Evolutionary conservation across 2,888 invertebrate genomes (phyloP), one percentile per base, ranked within the genome.

Genomic region (Magallana nippona): DNA sequence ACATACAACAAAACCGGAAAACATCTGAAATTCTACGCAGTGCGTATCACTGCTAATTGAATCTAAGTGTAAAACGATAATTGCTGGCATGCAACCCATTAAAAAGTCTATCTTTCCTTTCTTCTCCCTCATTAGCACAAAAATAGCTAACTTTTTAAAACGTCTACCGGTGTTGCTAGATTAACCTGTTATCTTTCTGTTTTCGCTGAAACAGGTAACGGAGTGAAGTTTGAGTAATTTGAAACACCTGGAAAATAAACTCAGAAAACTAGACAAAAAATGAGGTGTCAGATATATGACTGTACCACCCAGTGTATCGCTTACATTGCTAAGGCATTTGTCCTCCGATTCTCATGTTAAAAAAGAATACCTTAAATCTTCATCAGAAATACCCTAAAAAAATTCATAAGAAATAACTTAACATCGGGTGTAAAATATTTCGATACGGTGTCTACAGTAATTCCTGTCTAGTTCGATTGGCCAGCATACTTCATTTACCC

Each of bases 41-140:
- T 32, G 27, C 22, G 19, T 15, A 71, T 71, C 71, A 32, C 22
- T 27, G 71, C 11, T 71, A 71, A 71, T 71, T 22, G 71, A 15
- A 22, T 27, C 32, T 71, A 71, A 22, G 27, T 27, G 71, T 71
- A 71, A 19, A 71, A 32, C 71, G 13, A 22, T 71, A 71, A 71
- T 71, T 71, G 71, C 15, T 11, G 71, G 71, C 15, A 71, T 27
- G 71, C 27, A 71, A 71, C 27, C 27, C 71, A 71, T 27, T 22
- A 27, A 71, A 63, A 13, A 22, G 22, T 22, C 10, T 71, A 71
- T 27, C 11, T 32, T 10, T 15, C 11, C 71, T 71, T 63, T 71
- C 71, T 71, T 27, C 27, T 71, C 22, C 71, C 32, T 27, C 71
- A 71, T 71, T 71, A 71, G 71, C 71, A 27, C 71, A 13, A 71